These are phyloP conservation scores for Eupithecia inturbata DNA, from an alignment of 2,888 invertebrate genomes.

Conservation along the genomic window DNA sequence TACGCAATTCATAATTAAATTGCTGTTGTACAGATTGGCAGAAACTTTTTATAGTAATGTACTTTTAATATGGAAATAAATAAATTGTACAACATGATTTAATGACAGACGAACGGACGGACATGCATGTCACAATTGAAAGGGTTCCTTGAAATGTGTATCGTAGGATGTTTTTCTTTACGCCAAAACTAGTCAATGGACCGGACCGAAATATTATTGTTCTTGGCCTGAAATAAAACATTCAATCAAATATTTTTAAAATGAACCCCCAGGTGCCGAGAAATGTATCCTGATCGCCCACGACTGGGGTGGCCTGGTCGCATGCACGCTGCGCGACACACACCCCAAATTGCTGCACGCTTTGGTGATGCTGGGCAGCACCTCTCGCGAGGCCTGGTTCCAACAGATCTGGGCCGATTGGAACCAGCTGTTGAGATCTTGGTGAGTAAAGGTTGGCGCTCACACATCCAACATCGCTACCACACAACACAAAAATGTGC, in stretches of 20 bases:
- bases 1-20: no score
- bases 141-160: no score
- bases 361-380: conserved; percentile 82
- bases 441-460: conserved; percentile 59
- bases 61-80: no score
- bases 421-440: conserved; percentile 75
- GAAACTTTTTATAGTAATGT: no score
- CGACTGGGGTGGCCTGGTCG: conserved; percentile 88
- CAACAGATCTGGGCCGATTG: conserved; percentile 66
- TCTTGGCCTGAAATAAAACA: no score
- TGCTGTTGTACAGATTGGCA: no score
- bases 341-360: conserved; percentile 83
- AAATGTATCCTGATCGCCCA: conserved; percentile 85
- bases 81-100: no score
- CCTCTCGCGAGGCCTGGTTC: conserved; percentile 74
- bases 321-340: conserved; percentile 78
- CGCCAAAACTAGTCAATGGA: no score
- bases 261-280: conserved; percentile 70
- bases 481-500: neutral
- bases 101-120: no score
- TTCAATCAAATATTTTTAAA: neutral
- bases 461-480: neutral
- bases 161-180: no score
- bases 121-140: no score
- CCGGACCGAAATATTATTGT: no score